phyloP scores from a whole-genome alignment of 2,113 vertebrate genomes.

The Hippolais icterina region DNA sequence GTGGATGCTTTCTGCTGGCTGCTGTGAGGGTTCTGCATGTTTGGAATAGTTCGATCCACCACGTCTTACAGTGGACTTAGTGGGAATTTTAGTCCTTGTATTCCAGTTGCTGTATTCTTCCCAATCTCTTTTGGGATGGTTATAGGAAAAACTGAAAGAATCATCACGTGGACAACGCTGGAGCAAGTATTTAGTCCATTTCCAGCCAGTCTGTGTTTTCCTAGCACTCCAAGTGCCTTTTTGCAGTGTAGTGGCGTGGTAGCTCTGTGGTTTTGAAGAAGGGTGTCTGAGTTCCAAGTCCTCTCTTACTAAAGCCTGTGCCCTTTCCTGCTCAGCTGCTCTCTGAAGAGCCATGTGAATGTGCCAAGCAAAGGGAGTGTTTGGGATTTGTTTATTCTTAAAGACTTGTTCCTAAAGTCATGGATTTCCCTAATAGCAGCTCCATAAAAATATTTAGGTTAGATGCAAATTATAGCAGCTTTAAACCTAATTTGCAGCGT shows the following conservation, averaged over 20 bases:
- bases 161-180: rapidly evolving
- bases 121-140: neutral
- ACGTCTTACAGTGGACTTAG: neutral
- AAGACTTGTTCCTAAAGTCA: neutral
- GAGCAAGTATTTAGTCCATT: neutral
- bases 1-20: neutral
- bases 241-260: neutral
- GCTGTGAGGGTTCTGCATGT: neutral
- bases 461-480: neutral
- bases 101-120: neutral
- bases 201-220: neutral
- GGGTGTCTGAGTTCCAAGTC: neutral
- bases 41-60: neutral
- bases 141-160: neutral
- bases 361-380: neutral
- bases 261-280: neutral
- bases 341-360: neutral
- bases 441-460: conserved; percentile 34
- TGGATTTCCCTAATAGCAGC: conserved; percentile 8
- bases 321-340: neutral
- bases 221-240: neutral
- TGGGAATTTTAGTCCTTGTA: rapidly evolving
- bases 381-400: conserved; percentile 33
- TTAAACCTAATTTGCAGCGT: neutral
- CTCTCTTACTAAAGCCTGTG: neutral